A percentile compares a stretch with the other conserved stretches of the same genome.
Conservation (phyloP, 2,113 vertebrate genomes). For the Stegostoma tigrinum region DNA sequence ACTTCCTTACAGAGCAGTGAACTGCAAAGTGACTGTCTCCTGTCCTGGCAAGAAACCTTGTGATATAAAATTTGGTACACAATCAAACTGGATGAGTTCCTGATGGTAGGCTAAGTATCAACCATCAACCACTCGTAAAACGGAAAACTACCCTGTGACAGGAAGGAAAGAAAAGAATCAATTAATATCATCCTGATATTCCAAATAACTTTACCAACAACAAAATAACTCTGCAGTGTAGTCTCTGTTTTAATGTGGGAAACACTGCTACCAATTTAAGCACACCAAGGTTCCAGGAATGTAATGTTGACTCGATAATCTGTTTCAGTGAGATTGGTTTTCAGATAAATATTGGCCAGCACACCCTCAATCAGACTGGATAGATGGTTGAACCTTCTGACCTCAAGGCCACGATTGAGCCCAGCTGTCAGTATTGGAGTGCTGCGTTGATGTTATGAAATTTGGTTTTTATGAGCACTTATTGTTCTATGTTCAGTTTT, state of each 20-base stretch:
- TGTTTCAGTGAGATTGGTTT: background rate
- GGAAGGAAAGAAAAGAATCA: background rate
- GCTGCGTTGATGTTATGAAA: background rate
- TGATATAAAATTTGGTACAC: background rate
- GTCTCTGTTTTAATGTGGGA: background rate
- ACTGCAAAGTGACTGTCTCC: background rate
- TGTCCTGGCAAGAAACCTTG: background rate
- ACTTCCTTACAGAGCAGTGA: background rate
- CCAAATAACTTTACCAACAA: background rate
- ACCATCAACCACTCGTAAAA: background rate
- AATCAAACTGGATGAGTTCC: background rate
- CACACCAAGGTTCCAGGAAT: background rate
- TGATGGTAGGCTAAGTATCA: background rate
- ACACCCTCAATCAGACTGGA: background rate
- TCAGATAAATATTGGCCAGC: too few relatives aligned
- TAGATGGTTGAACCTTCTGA: background rate
- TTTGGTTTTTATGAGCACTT: background rate
- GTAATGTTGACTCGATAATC: background rate
- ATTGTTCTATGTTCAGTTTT: background rate
- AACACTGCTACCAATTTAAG: background rate
- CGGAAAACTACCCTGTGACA: background rate
- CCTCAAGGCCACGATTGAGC: background rate
- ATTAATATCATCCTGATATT: background rate
- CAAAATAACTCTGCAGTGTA: background rate
- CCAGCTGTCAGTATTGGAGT: background rate